Evolutionary conservation across 2,888 invertebrate genomes (phyloP).

Genomic region (Heteromurus nitidus): DNA sequence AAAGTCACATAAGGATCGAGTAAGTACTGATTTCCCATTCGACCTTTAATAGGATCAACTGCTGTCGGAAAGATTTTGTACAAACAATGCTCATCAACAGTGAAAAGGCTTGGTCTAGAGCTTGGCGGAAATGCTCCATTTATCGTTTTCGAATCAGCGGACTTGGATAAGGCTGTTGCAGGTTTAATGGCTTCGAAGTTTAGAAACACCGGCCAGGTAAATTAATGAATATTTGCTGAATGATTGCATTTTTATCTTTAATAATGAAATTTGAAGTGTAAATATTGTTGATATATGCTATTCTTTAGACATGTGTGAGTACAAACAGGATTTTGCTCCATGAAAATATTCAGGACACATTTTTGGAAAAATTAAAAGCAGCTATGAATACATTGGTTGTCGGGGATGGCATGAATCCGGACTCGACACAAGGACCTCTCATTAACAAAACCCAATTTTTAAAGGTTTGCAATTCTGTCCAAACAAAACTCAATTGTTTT

Average conservation of each 20-base stretch:
- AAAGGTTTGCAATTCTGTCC: slow-evolving; percentile 79
- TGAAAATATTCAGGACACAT: slow-evolving; percentile 85
- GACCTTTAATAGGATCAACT: slow-evolving; percentile 81
- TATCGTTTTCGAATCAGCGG: slow-evolving; percentile 94
- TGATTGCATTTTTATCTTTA: not conserved
- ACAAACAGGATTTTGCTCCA: slow-evolving; percentile 93
- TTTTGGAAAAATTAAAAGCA: slow-evolving; percentile 83
- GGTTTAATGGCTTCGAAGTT: slow-evolving; percentile 95
- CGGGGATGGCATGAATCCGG: slow-evolving; percentile 85
- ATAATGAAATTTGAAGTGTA: slow-evolving; percentile 22
- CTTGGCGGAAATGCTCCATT: slow-evolving; percentile 99
- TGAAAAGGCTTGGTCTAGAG: slow-evolving; percentile 94
- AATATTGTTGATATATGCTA: slow-evolving; percentile 20
- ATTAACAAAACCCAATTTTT: slow-evolving; percentile 90
- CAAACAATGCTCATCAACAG: slow-evolving; percentile 87
- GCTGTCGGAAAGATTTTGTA: slow-evolving; percentile 92
- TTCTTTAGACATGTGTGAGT: slow-evolving; percentile 90
- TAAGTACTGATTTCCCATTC: too few species aligned
- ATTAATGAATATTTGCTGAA: not conserved
- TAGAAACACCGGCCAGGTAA: slow-evolving; percentile 89
- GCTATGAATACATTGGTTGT: slow-evolving; percentile 84
- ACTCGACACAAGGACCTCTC: slow-evolving; percentile 91
- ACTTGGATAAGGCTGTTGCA: slow-evolving; percentile 88
- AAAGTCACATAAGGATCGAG: too few species aligned
- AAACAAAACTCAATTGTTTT: not conserved